Conservation (phyloP, 92 coral and sea anemone genomes). For the Actinostola sp. region DNA sequence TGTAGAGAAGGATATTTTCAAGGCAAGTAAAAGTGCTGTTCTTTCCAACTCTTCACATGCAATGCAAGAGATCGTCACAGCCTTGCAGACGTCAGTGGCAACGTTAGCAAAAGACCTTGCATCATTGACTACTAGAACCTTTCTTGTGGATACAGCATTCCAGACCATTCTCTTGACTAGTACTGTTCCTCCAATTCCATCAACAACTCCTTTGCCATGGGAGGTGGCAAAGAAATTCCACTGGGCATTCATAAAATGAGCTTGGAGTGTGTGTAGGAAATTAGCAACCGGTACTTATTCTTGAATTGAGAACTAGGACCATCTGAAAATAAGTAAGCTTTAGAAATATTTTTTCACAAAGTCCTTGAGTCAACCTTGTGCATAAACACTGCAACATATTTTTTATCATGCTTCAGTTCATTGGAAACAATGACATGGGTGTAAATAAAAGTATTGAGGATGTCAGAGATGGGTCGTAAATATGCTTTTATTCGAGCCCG, state of each 20-base stretch:
- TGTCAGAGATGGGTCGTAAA: no score
- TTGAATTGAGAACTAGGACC: conserved; percentile 69
- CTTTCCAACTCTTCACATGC: conserved; percentile 31
- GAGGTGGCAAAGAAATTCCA: conserved; percentile 66
- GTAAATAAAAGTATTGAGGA: no score
- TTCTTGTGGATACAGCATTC: conserved; percentile 55
- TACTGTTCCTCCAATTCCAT: conserved; percentile 61
- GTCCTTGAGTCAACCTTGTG: no score
- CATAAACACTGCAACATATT: conserved; percentile 34
- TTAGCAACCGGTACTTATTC: conserved; percentile 47
- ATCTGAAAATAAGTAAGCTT: conserved; percentile 64
- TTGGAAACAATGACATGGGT: conserved; percentile 42
- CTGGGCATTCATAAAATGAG: conserved; percentile 6
- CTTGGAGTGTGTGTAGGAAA: conserved; percentile 46
- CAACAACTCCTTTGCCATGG: conserved; percentile 65
- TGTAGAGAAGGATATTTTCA: conserved; percentile 40
- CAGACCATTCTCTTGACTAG: conserved; percentile 48
- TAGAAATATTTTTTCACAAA: no score
- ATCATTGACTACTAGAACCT: conserved; percentile 38
- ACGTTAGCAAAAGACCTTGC: conserved; percentile 52
- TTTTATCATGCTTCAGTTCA: conserved; percentile 29
- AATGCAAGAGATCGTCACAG: conserved; percentile 39
- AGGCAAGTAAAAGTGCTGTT: conserved; percentile 37
- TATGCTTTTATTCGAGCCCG: no score
- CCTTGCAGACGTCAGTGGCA: conserved; percentile 50